Base-by-base conservation (phyloP, 2,113 vertebrate genomes). In the Corythoichthys intestinalis region DNA sequence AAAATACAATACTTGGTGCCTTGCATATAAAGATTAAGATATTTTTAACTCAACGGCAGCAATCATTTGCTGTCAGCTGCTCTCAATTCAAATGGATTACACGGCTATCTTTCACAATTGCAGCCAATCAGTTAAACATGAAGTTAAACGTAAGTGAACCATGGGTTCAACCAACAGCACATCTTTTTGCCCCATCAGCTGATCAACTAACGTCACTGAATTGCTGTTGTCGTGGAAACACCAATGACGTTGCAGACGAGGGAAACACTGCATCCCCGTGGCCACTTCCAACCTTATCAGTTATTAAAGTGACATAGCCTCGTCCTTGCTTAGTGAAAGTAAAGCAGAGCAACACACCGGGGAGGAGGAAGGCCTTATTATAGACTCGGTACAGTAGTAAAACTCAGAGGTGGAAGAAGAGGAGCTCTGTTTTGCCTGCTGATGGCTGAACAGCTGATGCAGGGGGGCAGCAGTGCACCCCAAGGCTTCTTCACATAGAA, bases 401-500 rank as follows among this genome's bases (percentile, higher is more conserved):
- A 47, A 46, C 62, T 63, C 41, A 48, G 6, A 8, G 49, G 20
- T 14, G 48, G 34, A 50, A 66, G 48, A 50, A 52, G 65, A 53
- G 49, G 49, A 37, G 35, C 10, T 34, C 28, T 65, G 46, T 65
- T 65, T 38, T 1, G n/a, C 6, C 13, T 11, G 34, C 48, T 20
- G 83, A 86, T 76, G 80, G 76, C 73, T 58, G 64, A 77, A 83
- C 86, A 84, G 85, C 83, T 81, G 83, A 87, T 79, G 71, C 77
- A 69, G 72, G 52, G 79, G 17, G 64, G 75, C 77, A 77, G 75
- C 12, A 57, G 11, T 83, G 66, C 69, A 80, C 80, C 81, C 53
- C 64, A 54, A 85, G 89, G 87, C 80, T 78, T 84, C 86, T 84
- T 71, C 78, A 87, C 85, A 86, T 87, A 90, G 82, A 77, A 77